phyloP scores from a whole-genome alignment of 2,113 vertebrate species.

The Emberiza fucata region DNA sequence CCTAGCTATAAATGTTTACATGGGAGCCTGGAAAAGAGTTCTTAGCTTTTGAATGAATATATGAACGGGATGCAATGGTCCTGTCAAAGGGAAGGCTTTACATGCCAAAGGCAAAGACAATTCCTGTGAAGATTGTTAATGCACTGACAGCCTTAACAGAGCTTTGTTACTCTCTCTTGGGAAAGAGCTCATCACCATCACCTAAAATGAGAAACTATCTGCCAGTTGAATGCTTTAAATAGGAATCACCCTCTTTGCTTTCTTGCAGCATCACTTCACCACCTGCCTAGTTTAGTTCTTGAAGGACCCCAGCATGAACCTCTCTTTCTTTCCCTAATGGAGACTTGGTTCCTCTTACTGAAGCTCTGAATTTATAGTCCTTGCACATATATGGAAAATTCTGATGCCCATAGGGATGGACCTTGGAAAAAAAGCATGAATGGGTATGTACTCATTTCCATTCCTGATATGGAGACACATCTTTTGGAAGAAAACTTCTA shows the following conservation, averaged over 20 bases:
- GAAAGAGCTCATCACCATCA: not conserved
- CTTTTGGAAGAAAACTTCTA: not conserved
- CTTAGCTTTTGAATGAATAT: not conserved
- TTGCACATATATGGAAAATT: not conserved
- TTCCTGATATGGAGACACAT: not conserved
- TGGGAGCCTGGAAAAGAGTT: not conserved
- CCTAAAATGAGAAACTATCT: not conserved
- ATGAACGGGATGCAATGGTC: not conserved
- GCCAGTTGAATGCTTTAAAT: not conserved
- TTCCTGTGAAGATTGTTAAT: not conserved
- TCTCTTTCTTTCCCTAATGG: fast-evolving
- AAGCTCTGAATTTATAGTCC: not conserved
- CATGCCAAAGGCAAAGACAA: not conserved
- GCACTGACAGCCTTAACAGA: not conserved
- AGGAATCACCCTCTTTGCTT: not conserved
- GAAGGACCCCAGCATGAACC: not conserved
- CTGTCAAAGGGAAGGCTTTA: not conserved
- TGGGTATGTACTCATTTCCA: not conserved
- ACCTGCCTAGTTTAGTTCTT: not conserved
- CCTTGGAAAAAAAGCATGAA: not conserved
- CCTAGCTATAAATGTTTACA: not conserved
- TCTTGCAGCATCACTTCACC: not conserved
- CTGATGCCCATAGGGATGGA: not conserved
- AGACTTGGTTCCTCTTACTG: not conserved
- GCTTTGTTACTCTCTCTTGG: not conserved